Conservation (phyloP, 2,888 invertebrate genomes). For the Petrolisthes cinctipes region DNA sequence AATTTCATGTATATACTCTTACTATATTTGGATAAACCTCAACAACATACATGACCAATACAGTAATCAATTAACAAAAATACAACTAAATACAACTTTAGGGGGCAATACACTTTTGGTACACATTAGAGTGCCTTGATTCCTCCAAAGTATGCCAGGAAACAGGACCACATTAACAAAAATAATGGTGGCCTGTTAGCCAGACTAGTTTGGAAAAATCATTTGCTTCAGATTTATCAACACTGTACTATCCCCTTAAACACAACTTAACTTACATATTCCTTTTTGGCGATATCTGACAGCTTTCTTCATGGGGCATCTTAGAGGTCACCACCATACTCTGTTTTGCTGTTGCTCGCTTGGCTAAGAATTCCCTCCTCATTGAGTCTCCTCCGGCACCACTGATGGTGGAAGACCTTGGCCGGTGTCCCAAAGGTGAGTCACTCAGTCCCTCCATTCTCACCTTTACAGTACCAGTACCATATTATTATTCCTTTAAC, state of each 20-base stretch:
- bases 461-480: conserved; percentile 3
- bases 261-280: conserved; percentile 45
- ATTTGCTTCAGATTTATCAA: too few species aligned
- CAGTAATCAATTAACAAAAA: not conserved
- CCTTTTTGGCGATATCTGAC: conserved; percentile 44
- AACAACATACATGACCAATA: too few species aligned
- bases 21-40: too few species aligned
- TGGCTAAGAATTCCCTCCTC: conserved; percentile 58
- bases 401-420: conserved; percentile 60
- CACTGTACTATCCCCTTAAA: too few species aligned
- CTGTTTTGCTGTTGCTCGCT: conserved; percentile 52
- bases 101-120: too few species aligned
- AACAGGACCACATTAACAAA: too few species aligned
- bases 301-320: conserved; percentile 5
- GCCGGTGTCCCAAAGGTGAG: conserved; percentile 58
- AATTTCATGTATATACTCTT: too few species aligned
- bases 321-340: conserved; percentile 25
- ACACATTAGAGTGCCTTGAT: too few species aligned
- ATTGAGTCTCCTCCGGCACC: conserved; percentile 59
- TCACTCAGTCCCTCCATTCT: conserved; percentile 62
- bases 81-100: not conserved
- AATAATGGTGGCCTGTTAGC: too few species aligned
- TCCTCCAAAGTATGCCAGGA: too few species aligned
- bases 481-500: too few species aligned
- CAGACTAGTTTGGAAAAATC: too few species aligned